Conservation (phyloP, 2,113 vertebrate species). For the Eurypyga helias region DNA sequence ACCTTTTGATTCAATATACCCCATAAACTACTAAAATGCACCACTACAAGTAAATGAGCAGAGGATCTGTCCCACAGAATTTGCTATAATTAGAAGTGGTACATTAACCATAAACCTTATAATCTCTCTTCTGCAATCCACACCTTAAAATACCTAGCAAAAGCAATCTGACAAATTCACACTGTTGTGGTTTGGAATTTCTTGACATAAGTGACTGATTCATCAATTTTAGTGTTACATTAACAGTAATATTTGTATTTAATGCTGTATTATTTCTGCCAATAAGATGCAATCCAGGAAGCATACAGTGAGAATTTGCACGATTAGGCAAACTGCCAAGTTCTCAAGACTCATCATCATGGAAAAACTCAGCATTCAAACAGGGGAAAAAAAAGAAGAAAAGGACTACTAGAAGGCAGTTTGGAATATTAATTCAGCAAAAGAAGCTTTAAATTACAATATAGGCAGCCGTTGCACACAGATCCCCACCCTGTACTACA, state of each 20-base stretch:
- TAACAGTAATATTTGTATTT: conserved; percentile 33
- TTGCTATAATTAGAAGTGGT: background rate
- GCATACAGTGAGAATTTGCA: background rate
- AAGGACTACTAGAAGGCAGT: conserved; percentile 14
- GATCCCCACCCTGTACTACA: background rate
- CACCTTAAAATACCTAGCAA: background rate
- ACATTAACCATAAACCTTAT: background rate
- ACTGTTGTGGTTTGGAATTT: background rate
- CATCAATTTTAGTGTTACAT: background rate
- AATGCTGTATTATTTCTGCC: background rate
- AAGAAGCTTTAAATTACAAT: background rate
- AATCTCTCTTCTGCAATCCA: background rate
- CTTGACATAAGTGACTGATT: background rate
- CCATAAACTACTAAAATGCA: background rate
- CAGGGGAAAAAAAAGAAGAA: background rate
- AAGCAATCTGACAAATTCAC: background rate
- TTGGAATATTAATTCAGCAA: background rate
- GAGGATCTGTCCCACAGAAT: background rate
- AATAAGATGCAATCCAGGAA: conserved; percentile 10
- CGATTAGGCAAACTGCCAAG: conserved; percentile 38
- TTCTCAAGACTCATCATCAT: background rate
- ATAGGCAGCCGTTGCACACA: background rate
- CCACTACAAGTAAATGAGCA: background rate
- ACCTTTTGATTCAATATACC: background rate
- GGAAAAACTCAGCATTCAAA: background rate